These are phyloP conservation scores for Xiphias gladius DNA, from an alignment of 2,113 vertebrate species.

Conservation along the genomic window DNA sequence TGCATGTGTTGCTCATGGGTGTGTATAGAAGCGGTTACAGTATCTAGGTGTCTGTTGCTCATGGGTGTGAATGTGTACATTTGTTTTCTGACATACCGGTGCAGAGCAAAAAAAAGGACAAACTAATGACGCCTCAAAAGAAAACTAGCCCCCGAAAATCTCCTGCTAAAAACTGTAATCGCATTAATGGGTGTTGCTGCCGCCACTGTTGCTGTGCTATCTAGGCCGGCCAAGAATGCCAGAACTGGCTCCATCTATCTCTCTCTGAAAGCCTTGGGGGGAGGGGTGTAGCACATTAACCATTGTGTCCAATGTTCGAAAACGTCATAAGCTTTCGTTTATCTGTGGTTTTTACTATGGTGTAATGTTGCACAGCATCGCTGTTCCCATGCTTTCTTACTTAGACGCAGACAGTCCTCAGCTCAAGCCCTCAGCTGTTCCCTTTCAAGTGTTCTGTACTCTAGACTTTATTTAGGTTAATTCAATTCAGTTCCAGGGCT, in stretches of 20 bases:
- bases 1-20: neutral
- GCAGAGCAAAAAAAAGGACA: constrained; percentile 60
- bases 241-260: constrained; percentile 50
- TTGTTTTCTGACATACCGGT: constrained; percentile 59
- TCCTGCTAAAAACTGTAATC: constrained; percentile 80
- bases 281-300: constrained; percentile 48
- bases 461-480: constrained; percentile 78
- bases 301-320: constrained; percentile 48
- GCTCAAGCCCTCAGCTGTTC: constrained; percentile 60
- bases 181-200: constrained; percentile 71
- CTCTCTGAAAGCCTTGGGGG: constrained; percentile 42
- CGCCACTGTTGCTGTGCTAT: constrained; percentile 57
- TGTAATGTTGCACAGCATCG: constrained; percentile 35
- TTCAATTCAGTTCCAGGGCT: constrained; percentile 77
- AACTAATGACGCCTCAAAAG: constrained; percentile 69
- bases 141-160: constrained; percentile 74
- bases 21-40: neutral
- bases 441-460: constrained; percentile 58
- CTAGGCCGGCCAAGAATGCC: constrained; percentile 64
- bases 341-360: constrained; percentile 41
- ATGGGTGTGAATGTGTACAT: constrained; percentile 18
- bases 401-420: constrained; percentile 49
- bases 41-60: constrained; percentile 7
- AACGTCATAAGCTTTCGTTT: constrained; percentile 53
- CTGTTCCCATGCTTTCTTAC: constrained; percentile 35